These are phyloP conservation scores for Pseudorectes ferrugineus DNA, from an alignment of 2,113 vertebrate genomes.

Conservation along the genomic window DNA sequence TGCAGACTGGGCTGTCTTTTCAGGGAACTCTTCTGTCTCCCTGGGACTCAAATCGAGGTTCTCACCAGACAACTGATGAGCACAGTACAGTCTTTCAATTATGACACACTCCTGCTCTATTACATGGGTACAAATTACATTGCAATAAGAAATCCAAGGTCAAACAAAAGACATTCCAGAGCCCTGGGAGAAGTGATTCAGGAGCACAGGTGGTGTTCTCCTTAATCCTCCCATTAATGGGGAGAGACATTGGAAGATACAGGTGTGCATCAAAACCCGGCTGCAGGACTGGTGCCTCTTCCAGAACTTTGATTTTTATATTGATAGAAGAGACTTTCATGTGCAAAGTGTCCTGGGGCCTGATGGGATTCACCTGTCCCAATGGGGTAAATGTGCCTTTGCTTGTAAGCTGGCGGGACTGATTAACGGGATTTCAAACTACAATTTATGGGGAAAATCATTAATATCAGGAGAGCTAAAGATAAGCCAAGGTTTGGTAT, in stretches of 20 bases:
- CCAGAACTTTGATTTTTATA: background rate
- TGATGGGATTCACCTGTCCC: background rate
- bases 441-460: background rate
- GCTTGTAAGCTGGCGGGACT: background rate
- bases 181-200: background rate
- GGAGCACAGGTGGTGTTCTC: background rate
- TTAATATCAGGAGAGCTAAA: background rate
- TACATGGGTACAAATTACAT: background rate
- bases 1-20: background rate
- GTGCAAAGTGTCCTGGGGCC: background rate
- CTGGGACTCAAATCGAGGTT: background rate
- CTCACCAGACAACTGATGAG: background rate
- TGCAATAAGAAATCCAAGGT: background rate
- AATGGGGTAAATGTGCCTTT: background rate
- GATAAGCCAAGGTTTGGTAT: background rate
- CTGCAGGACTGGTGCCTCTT: background rate
- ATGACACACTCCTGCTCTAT: background rate
- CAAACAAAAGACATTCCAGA: background rate
- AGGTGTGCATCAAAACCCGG: background rate
- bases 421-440: rapidly evolving
- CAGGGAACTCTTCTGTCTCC: background rate
- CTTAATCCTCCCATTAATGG: background rate
- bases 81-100: background rate
- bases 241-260: background rate
- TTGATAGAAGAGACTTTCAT: background rate